Conservation (phyloP, 2,888 invertebrate species). For the Notodonta dromedarius region DNA sequence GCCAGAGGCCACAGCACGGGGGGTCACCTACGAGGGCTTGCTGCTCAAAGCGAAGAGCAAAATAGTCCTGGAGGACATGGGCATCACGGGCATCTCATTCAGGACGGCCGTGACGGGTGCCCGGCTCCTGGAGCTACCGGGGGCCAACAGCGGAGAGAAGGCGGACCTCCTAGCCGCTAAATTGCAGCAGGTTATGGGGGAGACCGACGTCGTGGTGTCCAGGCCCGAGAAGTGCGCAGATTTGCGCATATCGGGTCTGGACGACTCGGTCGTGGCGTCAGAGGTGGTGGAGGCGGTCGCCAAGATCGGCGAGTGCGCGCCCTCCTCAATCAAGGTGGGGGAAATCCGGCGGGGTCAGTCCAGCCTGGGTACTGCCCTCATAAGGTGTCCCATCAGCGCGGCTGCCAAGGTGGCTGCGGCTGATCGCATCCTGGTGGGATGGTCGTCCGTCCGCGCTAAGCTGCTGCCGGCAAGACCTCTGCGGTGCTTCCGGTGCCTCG, state of each 20-base stretch:
- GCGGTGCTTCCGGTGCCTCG: no score
- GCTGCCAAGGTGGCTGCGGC: not conserved
- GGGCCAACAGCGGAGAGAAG: not conserved
- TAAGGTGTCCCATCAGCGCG: not conserved
- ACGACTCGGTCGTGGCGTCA: not conserved
- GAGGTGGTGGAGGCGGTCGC: not conserved
- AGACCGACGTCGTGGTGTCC: not conserved
- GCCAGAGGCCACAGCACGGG: no score
- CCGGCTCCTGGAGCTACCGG: not conserved
- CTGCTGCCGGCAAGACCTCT: no score
- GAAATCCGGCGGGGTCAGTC: not conserved
- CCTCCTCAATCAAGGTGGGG: not conserved
- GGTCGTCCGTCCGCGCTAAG: not conserved
- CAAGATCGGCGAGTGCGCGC: not conserved
- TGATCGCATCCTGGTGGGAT: not conserved
- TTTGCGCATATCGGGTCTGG: not conserved
- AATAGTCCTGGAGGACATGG: no score
- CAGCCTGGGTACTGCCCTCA: no score
- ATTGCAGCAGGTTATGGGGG: not conserved
- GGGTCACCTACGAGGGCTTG: no score
- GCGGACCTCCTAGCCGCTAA: not conserved
- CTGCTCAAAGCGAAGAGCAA: no score
- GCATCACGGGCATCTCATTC: no score
- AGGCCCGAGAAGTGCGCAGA: not conserved
- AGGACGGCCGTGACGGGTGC: no score